phyloP scores from a whole-genome alignment of 2,888 invertebrate genomes.

The Eilema caniola region DNA sequence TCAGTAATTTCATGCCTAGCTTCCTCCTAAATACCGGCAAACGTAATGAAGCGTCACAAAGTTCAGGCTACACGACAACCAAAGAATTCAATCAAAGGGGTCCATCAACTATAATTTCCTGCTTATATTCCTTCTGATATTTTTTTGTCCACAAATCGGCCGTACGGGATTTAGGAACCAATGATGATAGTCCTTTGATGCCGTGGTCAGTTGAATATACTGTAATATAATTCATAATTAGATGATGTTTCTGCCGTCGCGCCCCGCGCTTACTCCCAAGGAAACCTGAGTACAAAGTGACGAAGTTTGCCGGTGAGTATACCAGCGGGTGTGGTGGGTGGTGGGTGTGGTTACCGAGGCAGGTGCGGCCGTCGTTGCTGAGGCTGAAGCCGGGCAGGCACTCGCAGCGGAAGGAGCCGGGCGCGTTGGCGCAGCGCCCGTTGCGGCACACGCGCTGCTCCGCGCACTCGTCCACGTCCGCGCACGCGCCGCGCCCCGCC shows the following conservation, averaged over 20 bases:
- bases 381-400: constrained; percentile 93
- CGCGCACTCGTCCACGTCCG: constrained; percentile 87
- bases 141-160: too few relatives aligned
- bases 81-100: too few relatives aligned
- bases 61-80: too few relatives aligned
- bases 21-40: neutral
- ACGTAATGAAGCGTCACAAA: too few relatives aligned
- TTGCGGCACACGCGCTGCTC: constrained; percentile 93
- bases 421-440: constrained; percentile 92
- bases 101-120: too few relatives aligned
- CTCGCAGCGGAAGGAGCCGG: constrained; percentile 93
- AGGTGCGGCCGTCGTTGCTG: constrained; percentile 92
- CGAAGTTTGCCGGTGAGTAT: neutral
- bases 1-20: neutral
- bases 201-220: too few relatives aligned
- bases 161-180: too few relatives aligned
- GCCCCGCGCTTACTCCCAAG: too few relatives aligned
- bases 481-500: constrained; percentile 80
- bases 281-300: neutral
- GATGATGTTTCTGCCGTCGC: too few relatives aligned
- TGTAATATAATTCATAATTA: too few relatives aligned
- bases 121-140: too few relatives aligned
- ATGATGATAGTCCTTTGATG: too few relatives aligned
- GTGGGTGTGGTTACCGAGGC: constrained; percentile 86
- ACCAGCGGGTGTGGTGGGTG: neutral